phyloP scores from a whole-genome alignment of 1,140 invertebrate species.

The Chionoecetes opilio region DNA sequence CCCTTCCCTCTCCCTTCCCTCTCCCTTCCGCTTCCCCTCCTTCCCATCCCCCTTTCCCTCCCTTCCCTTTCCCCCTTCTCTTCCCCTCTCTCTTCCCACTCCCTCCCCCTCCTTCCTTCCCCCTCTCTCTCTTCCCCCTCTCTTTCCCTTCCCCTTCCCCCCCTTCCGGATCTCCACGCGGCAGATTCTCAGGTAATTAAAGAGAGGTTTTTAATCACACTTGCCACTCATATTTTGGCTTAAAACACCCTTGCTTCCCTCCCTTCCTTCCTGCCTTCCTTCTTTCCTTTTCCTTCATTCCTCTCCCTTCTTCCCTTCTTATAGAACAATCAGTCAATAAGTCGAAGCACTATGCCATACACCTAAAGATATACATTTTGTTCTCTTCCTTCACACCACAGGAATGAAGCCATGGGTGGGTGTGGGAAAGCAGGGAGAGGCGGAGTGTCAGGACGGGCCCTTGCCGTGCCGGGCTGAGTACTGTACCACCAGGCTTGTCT shows the following conservation, averaged over 20 bases:
- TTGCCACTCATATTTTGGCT: conserved; percentile 6
- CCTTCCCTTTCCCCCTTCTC: not conserved
- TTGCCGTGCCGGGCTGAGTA: too few species aligned
- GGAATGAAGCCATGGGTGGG: too few species aligned
- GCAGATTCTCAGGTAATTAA: conserved; percentile 7
- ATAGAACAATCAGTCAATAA: too few species aligned
- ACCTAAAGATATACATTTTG: too few species aligned
- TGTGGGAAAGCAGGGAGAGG: too few species aligned
- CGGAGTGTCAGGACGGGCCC: too few species aligned
- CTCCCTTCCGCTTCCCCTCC: not conserved
- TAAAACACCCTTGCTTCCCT: not conserved
- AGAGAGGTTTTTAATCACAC: not conserved
- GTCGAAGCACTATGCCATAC: too few species aligned
- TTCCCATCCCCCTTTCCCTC: not conserved
- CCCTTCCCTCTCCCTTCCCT: not conserved
- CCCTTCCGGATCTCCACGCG: not conserved
- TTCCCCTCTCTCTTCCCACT: not conserved
- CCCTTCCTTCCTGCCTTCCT: not conserved
- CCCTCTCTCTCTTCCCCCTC: not conserved
- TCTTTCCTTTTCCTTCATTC: not conserved
- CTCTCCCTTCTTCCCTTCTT: not conserved
- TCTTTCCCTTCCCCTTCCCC: not conserved
- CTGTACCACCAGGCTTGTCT: too few species aligned
- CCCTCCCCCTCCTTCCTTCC: not conserved
- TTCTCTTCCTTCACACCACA: too few species aligned